phyloP scores from a whole-genome alignment of 37 sponge, comb jelly and placozoan genomes.

The Chondrilla cf. caribensis region DNA sequence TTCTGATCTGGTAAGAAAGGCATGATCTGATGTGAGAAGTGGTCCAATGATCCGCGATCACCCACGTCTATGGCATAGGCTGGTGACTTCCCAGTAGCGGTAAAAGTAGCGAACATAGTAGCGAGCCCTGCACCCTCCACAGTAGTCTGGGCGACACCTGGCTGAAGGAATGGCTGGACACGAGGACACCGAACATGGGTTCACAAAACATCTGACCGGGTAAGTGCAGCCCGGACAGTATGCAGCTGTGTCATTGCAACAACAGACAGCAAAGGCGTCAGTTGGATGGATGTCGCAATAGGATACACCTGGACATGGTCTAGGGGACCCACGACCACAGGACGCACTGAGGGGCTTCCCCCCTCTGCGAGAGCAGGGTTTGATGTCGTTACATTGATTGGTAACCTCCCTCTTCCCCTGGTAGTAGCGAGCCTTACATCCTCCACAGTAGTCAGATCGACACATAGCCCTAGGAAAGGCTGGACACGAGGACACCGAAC shows the following conservation, averaged over 20 bases:
- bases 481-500: not conserved
- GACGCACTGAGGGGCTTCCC: not conserved
- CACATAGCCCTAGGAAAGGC: not conserved
- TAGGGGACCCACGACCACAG: constrained; percentile 4
- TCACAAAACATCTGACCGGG: not conserved
- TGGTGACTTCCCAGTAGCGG: constrained; percentile 2
- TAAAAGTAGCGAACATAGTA: not conserved
- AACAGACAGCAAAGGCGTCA: not conserved
- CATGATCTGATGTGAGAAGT: too few relatives aligned
- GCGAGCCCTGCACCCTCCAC: constrained; percentile 16
- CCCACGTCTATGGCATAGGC: not conserved
- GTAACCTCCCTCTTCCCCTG: not conserved
- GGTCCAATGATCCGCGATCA: too few relatives aligned
- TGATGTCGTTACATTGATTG: not conserved
- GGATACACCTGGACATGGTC: not conserved
- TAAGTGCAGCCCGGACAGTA: not conserved
- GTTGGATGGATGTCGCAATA: constrained; percentile 19
- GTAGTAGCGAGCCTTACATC: constrained; percentile 12
- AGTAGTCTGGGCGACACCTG: constrained; percentile 23
- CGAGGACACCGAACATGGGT: not conserved
- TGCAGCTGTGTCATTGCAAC: constrained; percentile 6
- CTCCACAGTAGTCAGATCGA: constrained; percentile 28
- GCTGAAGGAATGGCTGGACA: not conserved
- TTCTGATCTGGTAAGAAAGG: too few relatives aligned
- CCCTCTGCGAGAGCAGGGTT: constrained; percentile 4